These are phyloP conservation scores for Abrostola triplasia DNA, from an alignment of 2,888 invertebrate genomes.

Conservation along the genomic window DNA sequence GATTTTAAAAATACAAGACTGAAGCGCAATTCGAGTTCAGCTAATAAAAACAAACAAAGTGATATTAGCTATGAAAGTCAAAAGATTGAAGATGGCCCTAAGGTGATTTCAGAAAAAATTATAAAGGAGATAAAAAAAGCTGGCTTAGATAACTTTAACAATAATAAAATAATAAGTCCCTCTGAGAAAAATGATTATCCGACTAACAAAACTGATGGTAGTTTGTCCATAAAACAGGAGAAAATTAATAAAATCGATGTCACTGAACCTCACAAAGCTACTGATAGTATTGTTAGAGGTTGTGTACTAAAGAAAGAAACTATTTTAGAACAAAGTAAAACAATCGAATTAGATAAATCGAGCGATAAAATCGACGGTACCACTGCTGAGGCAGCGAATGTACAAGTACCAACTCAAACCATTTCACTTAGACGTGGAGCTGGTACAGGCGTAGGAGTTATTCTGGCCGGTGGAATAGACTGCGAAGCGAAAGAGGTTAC, in stretches of 20 bases:
- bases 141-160: constrained; percentile 70
- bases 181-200: constrained; percentile 60
- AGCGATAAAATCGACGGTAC: constrained; percentile 61
- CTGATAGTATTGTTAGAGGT: constrained; percentile 33
- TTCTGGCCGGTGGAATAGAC: constrained; percentile 95
- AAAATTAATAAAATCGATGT: constrained; percentile 57
- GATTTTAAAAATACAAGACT: constrained; percentile 83
- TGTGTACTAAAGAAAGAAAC: constrained; percentile 53
- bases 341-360: constrained; percentile 48
- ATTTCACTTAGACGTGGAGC: constrained; percentile 78
- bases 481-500: constrained; percentile 97
- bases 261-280: constrained; percentile 53
- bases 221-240: constrained; percentile 55
- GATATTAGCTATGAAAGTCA: constrained; percentile 70
- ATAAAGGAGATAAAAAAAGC: constrained; percentile 78
- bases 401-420: constrained; percentile 64
- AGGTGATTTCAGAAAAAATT: constrained; percentile 75
- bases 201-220: constrained; percentile 56
- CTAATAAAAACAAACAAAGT: constrained; percentile 77
- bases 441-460: constrained; percentile 93
- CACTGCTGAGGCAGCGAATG: constrained; percentile 59
- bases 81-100: constrained; percentile 76
- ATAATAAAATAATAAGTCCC: constrained; percentile 52
- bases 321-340: constrained; percentile 44
- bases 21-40: constrained; percentile 80